Evolutionary conservation across 2,113 vertebrate species (phyloP).

Genomic region (Dasypus novemcinctus): DNA sequence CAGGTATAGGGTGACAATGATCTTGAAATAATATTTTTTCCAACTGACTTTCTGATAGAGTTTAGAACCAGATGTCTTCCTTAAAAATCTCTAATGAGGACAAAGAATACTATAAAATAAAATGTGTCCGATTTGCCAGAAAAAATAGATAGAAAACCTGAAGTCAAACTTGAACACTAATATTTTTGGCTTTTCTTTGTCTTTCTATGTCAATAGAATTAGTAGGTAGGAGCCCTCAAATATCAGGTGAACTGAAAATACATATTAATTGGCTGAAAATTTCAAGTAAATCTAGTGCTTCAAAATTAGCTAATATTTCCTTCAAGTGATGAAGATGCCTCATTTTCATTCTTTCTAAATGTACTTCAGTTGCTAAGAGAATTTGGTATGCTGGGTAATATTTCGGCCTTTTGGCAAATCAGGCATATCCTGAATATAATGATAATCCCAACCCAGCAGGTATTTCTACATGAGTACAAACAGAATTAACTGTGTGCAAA

Average conservation of each 20-base stretch:
- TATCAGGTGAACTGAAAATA: neutral
- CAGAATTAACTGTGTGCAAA: constrained; percentile 73
- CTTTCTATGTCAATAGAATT: neutral
- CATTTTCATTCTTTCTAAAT: constrained; percentile 40
- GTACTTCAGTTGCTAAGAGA: neutral
- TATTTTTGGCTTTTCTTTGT: neutral
- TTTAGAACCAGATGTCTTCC: neutral
- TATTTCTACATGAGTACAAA: constrained; percentile 69
- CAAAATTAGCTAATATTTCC: constrained; percentile 10
- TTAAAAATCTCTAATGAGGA: too few species aligned
- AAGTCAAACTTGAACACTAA: neutral
- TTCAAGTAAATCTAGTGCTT: neutral
- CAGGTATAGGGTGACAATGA: neutral
- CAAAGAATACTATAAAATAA: neutral
- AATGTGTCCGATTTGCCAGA: neutral
- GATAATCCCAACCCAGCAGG: constrained; percentile 54
- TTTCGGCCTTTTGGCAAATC: constrained; percentile 47
- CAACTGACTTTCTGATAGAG: neutral
- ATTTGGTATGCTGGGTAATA: constrained; percentile 21
- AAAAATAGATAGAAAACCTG: neutral
- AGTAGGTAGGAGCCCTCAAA: neutral
- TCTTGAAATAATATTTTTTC: neutral
- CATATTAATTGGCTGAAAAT: neutral
- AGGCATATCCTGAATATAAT: constrained; percentile 24
- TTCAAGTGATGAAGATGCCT: neutral